phyloP scores from a whole-genome alignment of 30 jellyfish, hydroid and myxozoan species.

The Cassiopea andromeda region DNA sequence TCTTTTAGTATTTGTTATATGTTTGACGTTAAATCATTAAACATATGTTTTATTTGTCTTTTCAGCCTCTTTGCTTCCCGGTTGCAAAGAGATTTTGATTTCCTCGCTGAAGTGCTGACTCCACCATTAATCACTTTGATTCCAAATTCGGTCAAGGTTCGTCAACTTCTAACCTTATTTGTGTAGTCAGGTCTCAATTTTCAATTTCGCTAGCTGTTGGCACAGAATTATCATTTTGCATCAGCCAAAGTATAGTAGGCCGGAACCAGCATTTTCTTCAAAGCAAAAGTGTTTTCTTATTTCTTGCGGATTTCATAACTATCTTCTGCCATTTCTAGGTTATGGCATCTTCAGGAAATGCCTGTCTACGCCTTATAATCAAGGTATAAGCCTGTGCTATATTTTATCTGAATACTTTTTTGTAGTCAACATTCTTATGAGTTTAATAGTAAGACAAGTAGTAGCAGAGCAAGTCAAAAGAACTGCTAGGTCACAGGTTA shows the following conservation, averaged over 20 bases:
- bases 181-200: no score
- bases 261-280: not conserved
- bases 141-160: slow-evolving; percentile 91
- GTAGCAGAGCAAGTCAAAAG: no score
- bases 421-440: no score
- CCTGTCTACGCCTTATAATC: slow-evolving; percentile 80
- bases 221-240: no score
- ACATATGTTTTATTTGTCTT: not conserved
- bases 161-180: not conserved
- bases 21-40: not conserved
- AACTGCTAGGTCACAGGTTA: no score
- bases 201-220: no score
- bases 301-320: no score
- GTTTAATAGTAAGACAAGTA: no score
- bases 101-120: slow-evolving; percentile 79
- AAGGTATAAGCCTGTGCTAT: slow-evolving; percentile 46
- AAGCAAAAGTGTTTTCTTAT: not conserved
- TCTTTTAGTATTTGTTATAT: not conserved
- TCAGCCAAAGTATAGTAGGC: no score
- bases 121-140: slow-evolving; percentile 80
- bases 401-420: no score
- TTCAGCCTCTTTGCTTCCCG: slow-evolving; percentile 82
- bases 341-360: slow-evolving; percentile 93
- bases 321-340: slow-evolving; percentile 32
- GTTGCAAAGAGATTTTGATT: slow-evolving; percentile 79